Evolutionary conservation across 1,140 invertebrate genomes (phyloP), one percentile per base, ranked within the genome.

Genomic region (Ditylenchus dipsaci): DNA sequence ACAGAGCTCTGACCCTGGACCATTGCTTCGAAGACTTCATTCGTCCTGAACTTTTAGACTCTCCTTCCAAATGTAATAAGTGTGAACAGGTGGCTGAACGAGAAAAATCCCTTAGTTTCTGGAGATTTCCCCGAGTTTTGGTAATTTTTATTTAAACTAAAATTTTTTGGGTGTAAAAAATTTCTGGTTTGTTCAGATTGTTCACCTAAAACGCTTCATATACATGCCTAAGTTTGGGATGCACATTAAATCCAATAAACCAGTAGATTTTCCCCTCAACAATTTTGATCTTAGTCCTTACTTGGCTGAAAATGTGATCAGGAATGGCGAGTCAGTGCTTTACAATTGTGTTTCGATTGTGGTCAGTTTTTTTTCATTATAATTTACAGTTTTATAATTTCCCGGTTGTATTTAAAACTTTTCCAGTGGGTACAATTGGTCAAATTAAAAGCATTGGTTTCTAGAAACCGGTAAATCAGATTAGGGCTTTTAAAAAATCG

Each of bases 161-260:
- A n/a, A n/a, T n/a, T n/a, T n/a, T n/a, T n/a, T n/a, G n/a, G n/a
- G n/a, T n/a, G n/a, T n/a, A n/a, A n/a, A n/a, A n/a, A n/a, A n/a
- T 61, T 67, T 64, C 0, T 23, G 70, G 19, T 23, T 42, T 68
- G 82, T 86, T 15, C 83, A 92, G 90, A 91, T 93, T 79, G 88
- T 93, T 11, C 91, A 93, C 81, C 83, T 93, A 64, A 93, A 93
- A 81, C 87, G 91, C 29, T 93, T 93, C 83, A 91, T 92, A 83
- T 91, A 88, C 78, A 87, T 91, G 11, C 64, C 66, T 1, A 30
- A 38, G 11, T 45, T 71, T 26, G 23, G 42, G 9, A 89, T 90
- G 80, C 93, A 91, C 91, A 89, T 93, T n/a, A 93, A 93, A 82
- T 92, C 91, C 0, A 90, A 91, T 79, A 93, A 92, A 83, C 90